phyloP scores from a whole-genome alignment of 2,113 vertebrate species.

The Phasianus colchicus region DNA sequence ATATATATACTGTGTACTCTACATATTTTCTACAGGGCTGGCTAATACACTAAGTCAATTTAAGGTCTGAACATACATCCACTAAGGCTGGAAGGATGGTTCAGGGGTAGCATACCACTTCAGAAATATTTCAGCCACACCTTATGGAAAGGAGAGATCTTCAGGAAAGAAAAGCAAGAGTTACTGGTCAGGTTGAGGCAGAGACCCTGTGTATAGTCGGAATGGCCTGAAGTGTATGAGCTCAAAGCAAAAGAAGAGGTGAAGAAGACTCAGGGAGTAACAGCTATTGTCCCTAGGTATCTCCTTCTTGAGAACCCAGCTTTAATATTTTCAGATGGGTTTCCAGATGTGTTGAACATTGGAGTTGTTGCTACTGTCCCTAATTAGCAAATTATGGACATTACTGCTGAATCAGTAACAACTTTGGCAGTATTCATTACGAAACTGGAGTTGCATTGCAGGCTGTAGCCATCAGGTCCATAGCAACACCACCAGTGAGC shows the following conservation, averaged over 20 bases:
- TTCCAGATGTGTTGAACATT: not conserved
- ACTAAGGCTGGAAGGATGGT: not conserved
- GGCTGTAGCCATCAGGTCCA: not conserved
- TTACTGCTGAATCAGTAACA: not conserved
- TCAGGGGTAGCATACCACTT: not conserved
- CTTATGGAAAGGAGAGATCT: conserved; percentile 16
- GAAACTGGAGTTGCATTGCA: not conserved
- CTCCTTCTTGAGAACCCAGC: not conserved
- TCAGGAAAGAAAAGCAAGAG: not conserved
- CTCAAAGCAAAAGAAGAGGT: not conserved
- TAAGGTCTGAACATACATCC: not conserved
- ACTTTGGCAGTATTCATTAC: not conserved
- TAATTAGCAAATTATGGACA: not conserved
- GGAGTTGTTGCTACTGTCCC: not conserved
- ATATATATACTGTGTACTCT: not conserved
- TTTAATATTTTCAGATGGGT: not conserved
- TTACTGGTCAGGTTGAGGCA: not conserved
- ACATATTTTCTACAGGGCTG: conserved; percentile 17
- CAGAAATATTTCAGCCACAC: not conserved
- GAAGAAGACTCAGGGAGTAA: not conserved
- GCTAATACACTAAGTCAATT: not conserved
- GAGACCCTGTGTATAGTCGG: not conserved
- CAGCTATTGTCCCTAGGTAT: not conserved
- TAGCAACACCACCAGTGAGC: not conserved
- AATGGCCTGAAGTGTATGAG: not conserved